Evolutionary conservation across 2,888 invertebrate genomes (phyloP).

Genomic region (Troilus luridus): DNA sequence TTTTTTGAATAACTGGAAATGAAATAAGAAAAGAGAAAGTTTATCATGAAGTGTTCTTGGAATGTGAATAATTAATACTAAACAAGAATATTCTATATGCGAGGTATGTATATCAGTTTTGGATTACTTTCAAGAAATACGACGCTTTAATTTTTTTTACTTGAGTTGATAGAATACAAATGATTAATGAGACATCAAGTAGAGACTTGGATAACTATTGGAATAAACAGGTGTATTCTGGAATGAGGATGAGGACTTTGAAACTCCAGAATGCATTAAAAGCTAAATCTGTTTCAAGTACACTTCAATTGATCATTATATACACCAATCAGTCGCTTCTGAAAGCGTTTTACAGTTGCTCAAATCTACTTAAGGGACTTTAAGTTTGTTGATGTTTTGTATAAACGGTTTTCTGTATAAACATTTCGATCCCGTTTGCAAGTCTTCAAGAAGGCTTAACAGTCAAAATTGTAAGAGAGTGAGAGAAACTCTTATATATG

Average conservation of each 20-base stretch:
- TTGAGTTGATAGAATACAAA: neutral
- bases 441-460: too few species aligned
- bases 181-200: neutral
- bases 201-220: neutral
- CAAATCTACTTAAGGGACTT: too few species aligned
- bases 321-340: neutral
- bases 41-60: neutral
- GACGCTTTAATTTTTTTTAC: neutral
- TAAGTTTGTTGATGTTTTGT: too few species aligned
- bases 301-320: neutral
- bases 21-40: neutral
- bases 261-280: neutral
- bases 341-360: neutral
- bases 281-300: neutral
- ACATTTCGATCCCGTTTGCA: too few species aligned
- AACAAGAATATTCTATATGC: neutral
- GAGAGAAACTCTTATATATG: too few species aligned
- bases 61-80: neutral
- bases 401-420: too few species aligned
- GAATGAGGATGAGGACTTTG: conserved; percentile 24
- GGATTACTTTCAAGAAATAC: neutral
- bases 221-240: neutral
- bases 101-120: neutral
- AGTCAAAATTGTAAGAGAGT: too few species aligned
- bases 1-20: neutral